Percentiles rank a stretch among this genome's conserved stretches.
Evolutionary conservation across 2,797 vertebrate genomes (phyloP).

Genomic region (Melanotaenia parkinsoni): DNA sequence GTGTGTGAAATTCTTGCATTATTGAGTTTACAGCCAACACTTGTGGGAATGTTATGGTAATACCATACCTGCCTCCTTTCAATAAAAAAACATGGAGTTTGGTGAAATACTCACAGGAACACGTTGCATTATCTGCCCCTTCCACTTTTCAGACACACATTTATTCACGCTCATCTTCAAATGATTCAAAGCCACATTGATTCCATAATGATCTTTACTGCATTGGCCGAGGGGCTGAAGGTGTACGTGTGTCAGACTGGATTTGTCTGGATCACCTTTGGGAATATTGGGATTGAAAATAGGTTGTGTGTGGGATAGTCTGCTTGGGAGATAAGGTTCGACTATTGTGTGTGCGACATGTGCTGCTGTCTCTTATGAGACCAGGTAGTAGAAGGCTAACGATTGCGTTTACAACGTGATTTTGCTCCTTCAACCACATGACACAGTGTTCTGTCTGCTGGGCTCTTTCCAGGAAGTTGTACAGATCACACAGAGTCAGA

Average conservation of each 20-base stretch:
- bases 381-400: slow-evolving; percentile 11
- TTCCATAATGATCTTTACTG: slow-evolving; percentile 71
- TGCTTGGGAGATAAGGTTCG: slow-evolving; percentile 28
- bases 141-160: slow-evolving; percentile 14
- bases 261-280: slow-evolving; percentile 52
- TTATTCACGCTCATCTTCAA: slow-evolving; percentile 18
- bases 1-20: slow-evolving; percentile 66
- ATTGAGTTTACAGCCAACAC: slow-evolving; percentile 72
- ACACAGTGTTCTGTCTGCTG: neutral
- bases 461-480: neutral
- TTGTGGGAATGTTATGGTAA: slow-evolving; percentile 71
- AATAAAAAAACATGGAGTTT: slow-evolving; percentile 69
- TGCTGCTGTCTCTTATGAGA: slow-evolving; percentile 30
- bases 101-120: slow-evolving; percentile 63
- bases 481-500: neutral
- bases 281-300: slow-evolving; percentile 66
- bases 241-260: slow-evolving; percentile 39
- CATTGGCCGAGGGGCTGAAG: slow-evolving; percentile 49
- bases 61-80: slow-evolving; percentile 54
- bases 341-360: slow-evolving; percentile 26
- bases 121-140: slow-evolving; percentile 60
- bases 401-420: neutral
- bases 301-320: slow-evolving; percentile 30
- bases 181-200: slow-evolving; percentile 60
- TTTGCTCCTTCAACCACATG: neutral